A percentile compares a stretch with the other conserved stretches of the same genome.
phyloP scores from a whole-genome alignment of 2,113 vertebrate species.

The Antigone vipio region DNA sequence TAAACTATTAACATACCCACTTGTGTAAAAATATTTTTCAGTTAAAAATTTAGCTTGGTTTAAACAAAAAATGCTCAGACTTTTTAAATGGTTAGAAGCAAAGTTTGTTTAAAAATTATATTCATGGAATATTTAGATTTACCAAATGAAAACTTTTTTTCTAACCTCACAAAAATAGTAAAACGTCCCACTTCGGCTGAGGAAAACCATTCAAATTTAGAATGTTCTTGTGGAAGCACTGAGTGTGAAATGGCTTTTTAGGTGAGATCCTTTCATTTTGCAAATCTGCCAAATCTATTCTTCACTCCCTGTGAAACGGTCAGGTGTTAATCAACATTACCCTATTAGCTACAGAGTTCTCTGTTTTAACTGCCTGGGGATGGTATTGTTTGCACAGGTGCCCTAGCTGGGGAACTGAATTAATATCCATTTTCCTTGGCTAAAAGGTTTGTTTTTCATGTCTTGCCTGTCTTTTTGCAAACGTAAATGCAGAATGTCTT shows the following conservation, averaged over 20 bases:
- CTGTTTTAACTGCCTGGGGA: not conserved
- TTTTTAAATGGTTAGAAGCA: not conserved
- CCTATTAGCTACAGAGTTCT: not conserved
- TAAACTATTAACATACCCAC: not conserved
- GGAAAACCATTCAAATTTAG: not conserved
- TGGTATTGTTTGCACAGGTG: conserved; percentile 43
- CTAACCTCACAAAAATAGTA: not conserved
- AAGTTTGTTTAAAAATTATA: not conserved
- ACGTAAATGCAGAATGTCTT: not conserved
- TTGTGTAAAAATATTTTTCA: not conserved
- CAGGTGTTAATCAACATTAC: conserved; percentile 30
- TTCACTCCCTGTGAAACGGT: not conserved
- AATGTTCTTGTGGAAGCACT: not conserved
- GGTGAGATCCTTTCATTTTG: not conserved
- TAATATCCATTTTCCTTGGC: conserved; percentile 41
- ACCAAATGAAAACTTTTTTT: not conserved
- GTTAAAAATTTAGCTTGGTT: not conserved
- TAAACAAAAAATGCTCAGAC: not conserved
- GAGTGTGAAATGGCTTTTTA: not conserved
- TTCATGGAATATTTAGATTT: not conserved
- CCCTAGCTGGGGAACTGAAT: not conserved
- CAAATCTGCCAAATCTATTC: not conserved
- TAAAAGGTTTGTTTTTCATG: conserved; percentile 10
- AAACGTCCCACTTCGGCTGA: not conserved
- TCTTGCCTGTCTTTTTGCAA: not conserved